Conservation (phyloP, 2,113 vertebrate genomes). For the Vireo altiloquus region DNA sequence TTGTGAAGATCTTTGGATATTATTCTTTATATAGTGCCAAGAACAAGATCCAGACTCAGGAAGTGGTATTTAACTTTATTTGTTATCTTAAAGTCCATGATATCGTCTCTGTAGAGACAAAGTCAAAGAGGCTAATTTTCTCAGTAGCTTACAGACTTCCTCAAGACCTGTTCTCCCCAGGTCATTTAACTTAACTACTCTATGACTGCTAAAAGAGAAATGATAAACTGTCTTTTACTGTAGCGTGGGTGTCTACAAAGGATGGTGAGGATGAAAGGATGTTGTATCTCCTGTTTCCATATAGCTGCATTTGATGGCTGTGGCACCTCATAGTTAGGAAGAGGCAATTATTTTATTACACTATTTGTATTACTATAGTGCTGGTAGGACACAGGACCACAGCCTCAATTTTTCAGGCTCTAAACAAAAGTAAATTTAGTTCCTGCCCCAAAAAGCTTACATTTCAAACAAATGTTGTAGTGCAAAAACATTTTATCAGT, state of each 20-base stretch:
- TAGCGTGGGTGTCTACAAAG: background rate
- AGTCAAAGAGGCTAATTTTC: background rate
- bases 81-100: conserved; percentile 9
- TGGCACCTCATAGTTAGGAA: background rate
- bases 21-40: conserved; percentile 41
- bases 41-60: conserved; percentile 39
- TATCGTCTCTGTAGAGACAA: background rate
- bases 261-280: background rate
- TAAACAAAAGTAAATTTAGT: background rate
- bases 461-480: background rate
- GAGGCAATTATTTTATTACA: background rate
- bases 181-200: background rate
- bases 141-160: background rate
- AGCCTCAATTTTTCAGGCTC: background rate
- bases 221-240: background rate
- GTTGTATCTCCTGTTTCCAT: background rate
- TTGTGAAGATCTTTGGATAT: conserved; percentile 36
- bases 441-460: background rate
- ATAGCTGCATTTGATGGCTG: background rate
- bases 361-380: background rate
- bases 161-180: background rate
- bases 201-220: background rate
- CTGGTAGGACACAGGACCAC: background rate
- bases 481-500: background rate
- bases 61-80: conserved; percentile 35